Percentiles rank a stretch among this genome's conserved stretches.
Evolutionary conservation across 2,797 vertebrate genomes (phyloP).

Genomic region (Alectoris magna): DNA sequence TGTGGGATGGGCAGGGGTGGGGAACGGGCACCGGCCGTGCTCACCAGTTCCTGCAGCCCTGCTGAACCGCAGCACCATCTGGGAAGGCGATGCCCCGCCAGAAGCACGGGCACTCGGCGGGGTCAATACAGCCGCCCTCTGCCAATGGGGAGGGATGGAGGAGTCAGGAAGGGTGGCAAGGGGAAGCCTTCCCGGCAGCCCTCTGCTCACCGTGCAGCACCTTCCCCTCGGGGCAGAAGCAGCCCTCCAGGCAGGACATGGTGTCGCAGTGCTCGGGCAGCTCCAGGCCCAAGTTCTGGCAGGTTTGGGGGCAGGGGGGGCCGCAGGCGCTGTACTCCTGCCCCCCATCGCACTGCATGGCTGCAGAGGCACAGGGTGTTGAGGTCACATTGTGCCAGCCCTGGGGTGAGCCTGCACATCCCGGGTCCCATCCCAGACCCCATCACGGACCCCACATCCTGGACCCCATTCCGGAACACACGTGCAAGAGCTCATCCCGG

Average conservation of each 20-base stretch:
- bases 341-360: slow-evolving; percentile 90
- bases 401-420: background rate
- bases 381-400: background rate
- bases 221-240: slow-evolving; percentile 87
- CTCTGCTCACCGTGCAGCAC: slow-evolving; percentile 81
- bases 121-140: slow-evolving; percentile 83
- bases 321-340: slow-evolving; percentile 89
- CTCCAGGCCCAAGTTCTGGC: slow-evolving; percentile 72
- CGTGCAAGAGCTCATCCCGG: no score
- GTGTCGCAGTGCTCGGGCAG: slow-evolving; percentile 77
- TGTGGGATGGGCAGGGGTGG: background rate
- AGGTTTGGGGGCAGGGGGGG: slow-evolving; percentile 83
- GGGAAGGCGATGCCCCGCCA: slow-evolving; percentile 87
- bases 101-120: slow-evolving; percentile 85
- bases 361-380: slow-evolving; percentile 60
- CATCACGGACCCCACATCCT: background rate
- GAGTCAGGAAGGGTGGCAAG: background rate
- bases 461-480: no score
- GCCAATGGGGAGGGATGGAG: background rate
- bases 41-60: slow-evolving; percentile 90
- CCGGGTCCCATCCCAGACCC: background rate
- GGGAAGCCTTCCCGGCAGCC: accelerated
- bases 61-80: slow-evolving; percentile 76
- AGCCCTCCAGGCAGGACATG: slow-evolving; percentile 89
- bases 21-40: background rate